Base-by-base conservation (phyloP, 2,797 vertebrate species). In the Pachyuromys duprasi region DNA sequence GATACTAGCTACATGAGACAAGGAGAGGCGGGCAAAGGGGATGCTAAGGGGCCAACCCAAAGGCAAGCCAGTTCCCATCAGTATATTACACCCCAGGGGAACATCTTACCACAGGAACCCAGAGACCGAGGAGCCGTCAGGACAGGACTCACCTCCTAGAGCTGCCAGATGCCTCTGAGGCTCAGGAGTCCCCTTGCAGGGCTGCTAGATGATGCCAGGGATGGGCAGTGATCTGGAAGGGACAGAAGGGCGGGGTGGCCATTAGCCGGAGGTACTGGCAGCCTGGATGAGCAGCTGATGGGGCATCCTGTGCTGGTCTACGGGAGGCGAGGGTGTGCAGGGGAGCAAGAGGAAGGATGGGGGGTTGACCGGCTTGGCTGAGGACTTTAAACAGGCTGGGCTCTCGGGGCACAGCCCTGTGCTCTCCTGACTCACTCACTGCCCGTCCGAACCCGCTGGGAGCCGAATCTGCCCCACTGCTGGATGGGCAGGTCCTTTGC, bases 281-380 rank as follows among this genome's bases (percentile, higher is more conserved):
- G 97, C 90, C 81, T 94, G 96, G 95, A 36, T 96, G 95, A 97
- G 97, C 97, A 97, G 96, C 96, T 97, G 97, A 97, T 96, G 96
- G 96, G 82, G 91, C 94, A 49, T 96, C 84, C 86, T 42, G 0
- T 26, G 55, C 86, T 42, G 53, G 55, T 63, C 57, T 45, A 20
- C 39, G 36, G 74, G 28, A 33, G 82, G 53, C 11, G 36, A 69
- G 15, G 49, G 39, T 62, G 39, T 63, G 26, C 42, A 17, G 55
- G 33, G 57, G 49, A 45, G 65, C 22, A 0, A 13, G 39, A 70
- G 42, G 8, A 28, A 33, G 49, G 53, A 8, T 7, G 3, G 2
- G 33, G 79, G 3, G 39, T 20, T 18, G 3, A 3, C 14, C 3
- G 22, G 15, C 67, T 67, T 33, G 33, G 31, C 12, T 8, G 13